Percentiles rank a stretch among this genome's conserved stretches.
These are phyloP conservation scores for Temnothorax rugatulus DNA, from an alignment of 2,888 invertebrate species.

Conservation along the genomic window DNA sequence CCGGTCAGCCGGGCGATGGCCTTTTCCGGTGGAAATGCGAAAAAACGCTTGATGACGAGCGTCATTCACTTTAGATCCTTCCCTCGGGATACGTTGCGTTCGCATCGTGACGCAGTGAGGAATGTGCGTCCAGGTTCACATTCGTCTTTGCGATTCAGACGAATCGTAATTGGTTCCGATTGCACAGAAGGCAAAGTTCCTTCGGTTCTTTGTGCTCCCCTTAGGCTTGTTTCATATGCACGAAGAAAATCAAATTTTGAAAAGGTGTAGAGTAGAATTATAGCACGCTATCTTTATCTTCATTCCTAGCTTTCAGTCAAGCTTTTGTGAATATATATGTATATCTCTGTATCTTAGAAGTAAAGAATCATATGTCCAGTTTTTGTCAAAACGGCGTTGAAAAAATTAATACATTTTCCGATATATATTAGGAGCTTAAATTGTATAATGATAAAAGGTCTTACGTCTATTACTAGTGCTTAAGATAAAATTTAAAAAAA, in stretches of 20 bases:
- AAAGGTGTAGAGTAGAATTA: neutral
- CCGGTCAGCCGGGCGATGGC: constrained; percentile 7
- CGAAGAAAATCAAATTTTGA: neutral
- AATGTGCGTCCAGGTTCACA: neutral
- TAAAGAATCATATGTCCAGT: too few relatives aligned
- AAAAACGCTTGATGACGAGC: constrained; percentile 43
- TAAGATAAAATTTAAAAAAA: too few relatives aligned
- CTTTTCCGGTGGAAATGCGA: constrained; percentile 46
- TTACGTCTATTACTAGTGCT: too few relatives aligned
- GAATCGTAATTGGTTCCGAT: constrained; percentile 3
- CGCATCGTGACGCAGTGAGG: neutral
- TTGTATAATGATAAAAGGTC: too few relatives aligned
- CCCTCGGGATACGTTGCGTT: neutral
- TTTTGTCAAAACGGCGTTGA: too few relatives aligned
- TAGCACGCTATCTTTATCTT: neutral
- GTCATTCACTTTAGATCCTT: constrained; percentile 39
- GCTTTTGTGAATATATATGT: neutral
- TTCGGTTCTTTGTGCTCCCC: neutral
- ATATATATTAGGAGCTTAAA: too few relatives aligned
- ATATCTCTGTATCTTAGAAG: too few relatives aligned
- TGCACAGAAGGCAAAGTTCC: neutral
- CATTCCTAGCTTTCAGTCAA: neutral
- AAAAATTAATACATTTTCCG: too few relatives aligned
- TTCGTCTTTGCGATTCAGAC: constrained; percentile 8
- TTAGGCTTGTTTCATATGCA: neutral